phyloP scores from a whole-genome alignment of 2,888 invertebrate genomes.

The Ormyrus labotus region DNA sequence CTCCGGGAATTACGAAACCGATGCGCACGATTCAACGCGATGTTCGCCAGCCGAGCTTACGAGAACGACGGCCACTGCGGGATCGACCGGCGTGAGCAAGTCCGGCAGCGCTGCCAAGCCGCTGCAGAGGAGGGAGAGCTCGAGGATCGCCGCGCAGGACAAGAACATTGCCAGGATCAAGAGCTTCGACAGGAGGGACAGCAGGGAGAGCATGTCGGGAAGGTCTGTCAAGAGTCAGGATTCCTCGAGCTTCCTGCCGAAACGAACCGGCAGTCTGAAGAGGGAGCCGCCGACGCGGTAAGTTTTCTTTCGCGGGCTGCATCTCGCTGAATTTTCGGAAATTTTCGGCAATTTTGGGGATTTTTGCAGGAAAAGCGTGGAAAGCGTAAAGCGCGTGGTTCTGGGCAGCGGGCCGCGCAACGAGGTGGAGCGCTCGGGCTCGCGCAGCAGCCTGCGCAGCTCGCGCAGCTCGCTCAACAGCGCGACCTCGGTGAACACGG shows the following conservation, averaged over 20 bases:
- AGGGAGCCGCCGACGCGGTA: slow-evolving; percentile 58
- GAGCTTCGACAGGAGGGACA: slow-evolving; percentile 52
- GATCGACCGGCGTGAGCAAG: not conserved
- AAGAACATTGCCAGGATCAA: slow-evolving; percentile 45
- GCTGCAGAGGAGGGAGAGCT: slow-evolving; percentile 40
- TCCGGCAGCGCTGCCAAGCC: not conserved
- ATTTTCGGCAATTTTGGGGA: not conserved
- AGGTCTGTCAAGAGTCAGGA: slow-evolving; percentile 33
- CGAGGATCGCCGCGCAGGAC: slow-evolving; percentile 2
- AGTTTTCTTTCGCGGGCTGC: not conserved
- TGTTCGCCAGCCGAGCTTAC: slow-evolving; percentile 71
- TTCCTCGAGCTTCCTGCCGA: slow-evolving; percentile 68
- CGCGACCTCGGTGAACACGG: slow-evolving; percentile 86
- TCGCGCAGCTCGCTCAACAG: slow-evolving; percentile 91
- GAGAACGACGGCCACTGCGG: not conserved
- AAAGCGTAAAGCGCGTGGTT: slow-evolving; percentile 34
- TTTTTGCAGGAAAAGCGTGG: slow-evolving; percentile 45
- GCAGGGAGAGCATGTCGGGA: slow-evolving; percentile 22
- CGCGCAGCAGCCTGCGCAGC: slow-evolving; percentile 87
- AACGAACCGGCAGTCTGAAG: slow-evolving; percentile 66
- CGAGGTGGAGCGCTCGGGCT: slow-evolving; percentile 86
- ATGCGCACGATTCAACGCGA: slow-evolving; percentile 77
- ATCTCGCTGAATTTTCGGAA: not conserved
- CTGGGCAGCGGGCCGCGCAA: slow-evolving; percentile 68
- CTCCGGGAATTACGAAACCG: slow-evolving; percentile 83